These are phyloP conservation scores for Mantis religiosa DNA, from an alignment of 2,888 invertebrate species.

Conservation along the genomic window DNA sequence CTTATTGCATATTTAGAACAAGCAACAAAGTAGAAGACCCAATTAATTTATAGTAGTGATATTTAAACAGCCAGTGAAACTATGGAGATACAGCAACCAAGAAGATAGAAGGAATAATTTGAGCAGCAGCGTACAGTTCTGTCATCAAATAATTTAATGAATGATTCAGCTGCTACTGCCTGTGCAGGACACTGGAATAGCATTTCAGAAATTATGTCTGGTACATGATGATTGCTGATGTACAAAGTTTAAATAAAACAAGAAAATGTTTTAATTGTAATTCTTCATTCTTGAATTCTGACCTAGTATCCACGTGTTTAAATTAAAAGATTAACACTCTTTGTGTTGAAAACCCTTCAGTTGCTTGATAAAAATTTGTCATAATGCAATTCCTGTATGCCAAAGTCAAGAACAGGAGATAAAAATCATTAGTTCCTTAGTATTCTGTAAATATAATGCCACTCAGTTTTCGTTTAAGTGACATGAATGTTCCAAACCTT, in stretches of 20 bases:
- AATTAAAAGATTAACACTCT: no score
- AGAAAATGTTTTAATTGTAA: background rate
- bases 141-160: background rate
- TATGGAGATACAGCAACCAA: background rate
- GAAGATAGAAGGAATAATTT: background rate
- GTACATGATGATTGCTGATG: background rate
- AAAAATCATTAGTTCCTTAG: no score
- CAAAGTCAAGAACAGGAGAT: no score
- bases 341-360: no score
- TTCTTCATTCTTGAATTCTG: no score
- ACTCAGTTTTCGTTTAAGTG: no score
- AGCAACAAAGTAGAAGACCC: slow-evolving; percentile 67
- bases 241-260: background rate
- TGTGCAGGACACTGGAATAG: background rate
- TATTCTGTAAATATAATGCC: no score
- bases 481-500: no score
- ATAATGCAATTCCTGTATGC: no score
- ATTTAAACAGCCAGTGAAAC: slow-evolving; percentile 5
- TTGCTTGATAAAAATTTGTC: no score
- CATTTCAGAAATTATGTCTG: background rate
- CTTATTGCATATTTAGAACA: slow-evolving; percentile 89
- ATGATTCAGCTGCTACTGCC: background rate
- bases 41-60: slow-evolving; percentile 7
- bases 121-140: background rate
- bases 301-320: no score